phyloP scores from a whole-genome alignment of 2,113 vertebrate species.

The Sylvia atricapilla region DNA sequence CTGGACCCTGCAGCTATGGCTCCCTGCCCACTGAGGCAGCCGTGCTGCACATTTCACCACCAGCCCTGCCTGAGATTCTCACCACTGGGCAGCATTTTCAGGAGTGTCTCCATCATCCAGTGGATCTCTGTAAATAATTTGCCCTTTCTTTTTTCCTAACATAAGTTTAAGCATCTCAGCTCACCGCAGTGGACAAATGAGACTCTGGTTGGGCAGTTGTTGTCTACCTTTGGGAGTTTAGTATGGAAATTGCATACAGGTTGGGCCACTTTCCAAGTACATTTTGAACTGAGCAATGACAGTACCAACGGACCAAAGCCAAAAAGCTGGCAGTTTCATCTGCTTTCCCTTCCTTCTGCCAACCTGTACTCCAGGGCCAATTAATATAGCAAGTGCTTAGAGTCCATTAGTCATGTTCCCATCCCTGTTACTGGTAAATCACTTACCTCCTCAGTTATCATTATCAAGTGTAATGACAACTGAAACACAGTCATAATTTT shows the following conservation, averaged over 20 bases:
- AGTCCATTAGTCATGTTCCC: conserved; percentile 33
- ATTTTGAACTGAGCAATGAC: conserved; percentile 53
- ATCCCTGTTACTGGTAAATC: background rate
- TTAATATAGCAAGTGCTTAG: background rate
- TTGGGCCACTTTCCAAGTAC: conserved; percentile 44
- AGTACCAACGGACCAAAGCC: conserved; percentile 6
- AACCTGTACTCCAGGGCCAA: conserved; percentile 1
- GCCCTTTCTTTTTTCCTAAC: background rate
- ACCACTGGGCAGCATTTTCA: background rate
- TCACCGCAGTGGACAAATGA: background rate
- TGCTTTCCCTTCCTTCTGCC: conserved; percentile 36
- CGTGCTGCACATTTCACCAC: accelerated
- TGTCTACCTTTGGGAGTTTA: background rate
- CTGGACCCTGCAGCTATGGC: background rate
- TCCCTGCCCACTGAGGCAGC: background rate
- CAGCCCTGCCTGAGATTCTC: background rate
- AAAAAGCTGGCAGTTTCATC: conserved; percentile 30
- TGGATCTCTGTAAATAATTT: background rate
- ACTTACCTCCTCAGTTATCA: background rate
- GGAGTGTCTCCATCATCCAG: background rate
- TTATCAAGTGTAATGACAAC: background rate
- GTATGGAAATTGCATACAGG: conserved; percentile 14
- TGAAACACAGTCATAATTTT: background rate
- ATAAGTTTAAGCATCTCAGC: background rate
- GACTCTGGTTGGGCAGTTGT: background rate